A percentile compares a stretch with the other conserved stretches of the same genome.
Evolutionary conservation across 2,113 vertebrate species (phyloP).

Genomic region (Romanogobio albipinnatus): DNA sequence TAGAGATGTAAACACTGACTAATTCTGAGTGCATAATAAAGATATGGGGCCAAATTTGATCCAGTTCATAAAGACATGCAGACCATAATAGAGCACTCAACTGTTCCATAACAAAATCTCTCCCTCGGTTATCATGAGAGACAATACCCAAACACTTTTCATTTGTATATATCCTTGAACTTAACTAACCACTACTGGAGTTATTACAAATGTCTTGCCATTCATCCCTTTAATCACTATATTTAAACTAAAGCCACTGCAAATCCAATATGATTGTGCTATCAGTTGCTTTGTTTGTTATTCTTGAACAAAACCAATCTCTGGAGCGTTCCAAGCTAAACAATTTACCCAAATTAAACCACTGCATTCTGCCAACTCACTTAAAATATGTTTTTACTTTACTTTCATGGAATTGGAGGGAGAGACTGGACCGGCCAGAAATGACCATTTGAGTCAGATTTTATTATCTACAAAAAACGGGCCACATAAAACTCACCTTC

Average conservation of each 20-base stretch:
- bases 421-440: constrained; percentile 5
- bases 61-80: constrained; percentile 13
- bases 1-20: constrained; percentile 41
- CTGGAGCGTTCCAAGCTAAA: constrained; percentile 35
- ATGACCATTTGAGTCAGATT: constrained; percentile 26
- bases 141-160: constrained; percentile 31
- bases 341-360: constrained; percentile 24
- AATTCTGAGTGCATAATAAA: constrained; percentile 34
- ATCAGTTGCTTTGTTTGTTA: constrained; percentile 6
- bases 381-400: constrained; percentile 34
- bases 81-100: constrained; percentile 26
- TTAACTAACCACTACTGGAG: constrained; percentile 33
- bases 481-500: not conserved
- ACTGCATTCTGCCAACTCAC: constrained; percentile 4
- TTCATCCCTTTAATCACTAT: constrained; percentile 32
- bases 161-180: constrained; percentile 30
- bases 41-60: not conserved
- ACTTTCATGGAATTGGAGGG: constrained; percentile 13
- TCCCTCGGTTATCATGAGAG: not conserved
- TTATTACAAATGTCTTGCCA: not conserved
- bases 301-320: constrained; percentile 23
- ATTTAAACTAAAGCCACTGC: not conserved
- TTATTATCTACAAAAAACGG: not conserved
- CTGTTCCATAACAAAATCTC: not conserved
- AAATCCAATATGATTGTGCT: not conserved